Evolutionary conservation across 2,797 vertebrate genomes (phyloP).

Genomic region (Pristis pectinata): DNA sequence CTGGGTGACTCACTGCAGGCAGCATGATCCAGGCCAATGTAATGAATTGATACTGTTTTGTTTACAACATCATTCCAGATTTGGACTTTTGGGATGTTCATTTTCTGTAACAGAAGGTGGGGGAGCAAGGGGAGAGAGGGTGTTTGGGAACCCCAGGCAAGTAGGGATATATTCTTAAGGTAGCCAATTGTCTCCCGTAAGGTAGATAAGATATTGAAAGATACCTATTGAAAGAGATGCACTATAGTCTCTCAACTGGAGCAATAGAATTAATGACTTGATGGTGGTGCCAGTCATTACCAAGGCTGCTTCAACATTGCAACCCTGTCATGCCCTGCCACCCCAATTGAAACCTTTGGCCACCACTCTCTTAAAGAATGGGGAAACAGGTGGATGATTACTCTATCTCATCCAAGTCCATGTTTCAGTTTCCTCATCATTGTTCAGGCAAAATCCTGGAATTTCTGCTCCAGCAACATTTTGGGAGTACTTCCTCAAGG

Average conservation of each 20-base stretch:
- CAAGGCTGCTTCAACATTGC: neutral
- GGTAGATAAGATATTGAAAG: too few relatives aligned
- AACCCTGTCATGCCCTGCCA: neutral
- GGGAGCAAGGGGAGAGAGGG: neutral
- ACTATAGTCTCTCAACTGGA: too few relatives aligned
- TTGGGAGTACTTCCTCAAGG: neutral
- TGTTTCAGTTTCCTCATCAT: neutral
- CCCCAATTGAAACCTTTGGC: neutral
- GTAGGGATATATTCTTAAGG: too few relatives aligned
- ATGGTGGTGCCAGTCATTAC: too few relatives aligned
- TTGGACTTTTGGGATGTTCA: neutral
- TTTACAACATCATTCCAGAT: neutral
- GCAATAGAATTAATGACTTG: too few relatives aligned
- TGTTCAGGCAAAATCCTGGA: neutral
- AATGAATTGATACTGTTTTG: neutral
- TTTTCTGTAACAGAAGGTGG: neutral
- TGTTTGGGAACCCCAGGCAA: too few relatives aligned
- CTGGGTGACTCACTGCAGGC: neutral
- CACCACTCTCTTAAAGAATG: neutral
- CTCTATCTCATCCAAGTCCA: too few relatives aligned
- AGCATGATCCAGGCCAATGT: neutral
- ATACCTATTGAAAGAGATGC: too few relatives aligned
- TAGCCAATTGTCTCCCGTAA: too few relatives aligned
- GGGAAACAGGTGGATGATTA: neutral
- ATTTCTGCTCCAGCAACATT: neutral